Evolutionary conservation across 2,113 vertebrate species (phyloP).

Genomic region (Acanthisitta chloris): DNA sequence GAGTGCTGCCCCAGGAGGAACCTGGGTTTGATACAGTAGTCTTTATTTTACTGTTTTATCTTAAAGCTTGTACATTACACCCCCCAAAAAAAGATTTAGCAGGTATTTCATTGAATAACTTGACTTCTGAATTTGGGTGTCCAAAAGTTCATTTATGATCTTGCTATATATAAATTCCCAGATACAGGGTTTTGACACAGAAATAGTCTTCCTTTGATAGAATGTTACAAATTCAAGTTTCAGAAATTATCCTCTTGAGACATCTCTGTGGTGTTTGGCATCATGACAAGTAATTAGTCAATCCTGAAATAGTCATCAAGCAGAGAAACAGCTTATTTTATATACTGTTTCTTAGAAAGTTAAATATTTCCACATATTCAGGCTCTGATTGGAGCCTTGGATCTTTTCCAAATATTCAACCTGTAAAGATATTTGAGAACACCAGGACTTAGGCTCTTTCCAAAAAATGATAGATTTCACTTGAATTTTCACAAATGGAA

Average conservation of each 20-base stretch:
- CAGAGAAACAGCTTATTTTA: conserved; percentile 67
- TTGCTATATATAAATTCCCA: conserved; percentile 50
- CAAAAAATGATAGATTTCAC: conserved; percentile 72
- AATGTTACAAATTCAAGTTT: conserved; percentile 56
- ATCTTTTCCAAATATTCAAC: conserved; percentile 71
- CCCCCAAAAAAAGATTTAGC: not conserved
- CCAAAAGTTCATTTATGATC: conserved; percentile 55
- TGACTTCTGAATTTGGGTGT: conserved; percentile 8
- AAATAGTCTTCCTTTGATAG: conserved; percentile 59
- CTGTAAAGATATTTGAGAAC: conserved; percentile 76
- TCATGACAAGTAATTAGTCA: conserved; percentile 66
- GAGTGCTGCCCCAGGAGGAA: not conserved
- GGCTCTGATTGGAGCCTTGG: conserved; percentile 69
- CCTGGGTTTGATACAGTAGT: not conserved
- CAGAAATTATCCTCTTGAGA: conserved; percentile 62
- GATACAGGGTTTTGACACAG: conserved; percentile 36
- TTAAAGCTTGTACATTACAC: not conserved
- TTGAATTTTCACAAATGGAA: conserved; percentile 74
- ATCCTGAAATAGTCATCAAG: conserved; percentile 71
- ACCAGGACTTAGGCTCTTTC: conserved; percentile 52
- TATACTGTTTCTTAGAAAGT: conserved; percentile 71
- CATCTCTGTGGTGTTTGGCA: conserved; percentile 61
- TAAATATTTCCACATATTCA: conserved; percentile 72
- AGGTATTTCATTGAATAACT: conserved; percentile 5
- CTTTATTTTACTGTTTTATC: conserved; percentile 14